Evolutionary conservation across 2,888 invertebrate species (phyloP).

Genomic region (Zygothrica quintamaculata): DNA sequence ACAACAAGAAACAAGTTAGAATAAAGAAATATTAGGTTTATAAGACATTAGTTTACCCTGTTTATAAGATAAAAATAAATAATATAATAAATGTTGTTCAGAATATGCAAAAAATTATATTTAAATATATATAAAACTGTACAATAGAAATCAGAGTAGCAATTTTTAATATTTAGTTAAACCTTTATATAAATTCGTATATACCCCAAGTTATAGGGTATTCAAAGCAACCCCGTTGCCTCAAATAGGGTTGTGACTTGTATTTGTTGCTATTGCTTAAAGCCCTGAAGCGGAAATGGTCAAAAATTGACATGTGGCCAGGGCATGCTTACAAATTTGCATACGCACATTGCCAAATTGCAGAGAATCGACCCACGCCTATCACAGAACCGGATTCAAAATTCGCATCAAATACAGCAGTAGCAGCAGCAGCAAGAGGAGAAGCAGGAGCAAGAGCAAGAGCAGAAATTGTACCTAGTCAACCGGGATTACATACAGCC

Average conservation of each 20-base stretch:
- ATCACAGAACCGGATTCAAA: slow-evolving; percentile 1
- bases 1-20: slow-evolving; percentile 22
- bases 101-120: no score
- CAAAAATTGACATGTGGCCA: slow-evolving; percentile 74
- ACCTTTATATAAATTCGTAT: neutral
- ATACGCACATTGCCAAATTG: slow-evolving; percentile 69
- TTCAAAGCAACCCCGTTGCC: slow-evolving; percentile 46
- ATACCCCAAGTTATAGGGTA: slow-evolving; percentile 26
- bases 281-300: slow-evolving; percentile 67
- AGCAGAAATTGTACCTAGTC: neutral
- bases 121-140: no score
- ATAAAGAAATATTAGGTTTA: neutral
- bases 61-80: no score
- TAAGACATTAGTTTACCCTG: neutral
- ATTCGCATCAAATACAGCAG: slow-evolving; percentile 4
- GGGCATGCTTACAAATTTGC: slow-evolving; percentile 55
- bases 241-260: slow-evolving; percentile 46
- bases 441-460: neutral
- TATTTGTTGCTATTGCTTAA: slow-evolving; percentile 50
- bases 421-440: slow-evolving; percentile 3
- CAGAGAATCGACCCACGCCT: slow-evolving; percentile 21
- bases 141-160: no score
- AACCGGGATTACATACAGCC: slow-evolving; percentile 11
- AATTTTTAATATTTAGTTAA: no score
- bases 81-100: no score